A percentile compares a stretch with the other conserved stretches of the same genome.
Evolutionary conservation across 2,113 vertebrate species (phyloP).

Genomic region (Ovibos moschatus): DNA sequence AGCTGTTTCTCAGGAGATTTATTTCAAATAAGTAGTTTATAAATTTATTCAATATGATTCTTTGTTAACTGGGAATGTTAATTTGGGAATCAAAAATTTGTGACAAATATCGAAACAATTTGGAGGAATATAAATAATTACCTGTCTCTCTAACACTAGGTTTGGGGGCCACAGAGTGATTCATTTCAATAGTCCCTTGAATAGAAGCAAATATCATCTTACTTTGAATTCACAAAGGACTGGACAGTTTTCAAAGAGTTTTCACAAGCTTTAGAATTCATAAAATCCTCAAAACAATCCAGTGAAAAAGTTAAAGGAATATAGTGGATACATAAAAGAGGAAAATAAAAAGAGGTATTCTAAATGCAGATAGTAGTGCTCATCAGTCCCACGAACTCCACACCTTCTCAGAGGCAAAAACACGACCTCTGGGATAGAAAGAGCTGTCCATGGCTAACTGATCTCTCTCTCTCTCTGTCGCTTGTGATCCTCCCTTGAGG

Average conservation of each 20-base stretch:
- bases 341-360: background rate
- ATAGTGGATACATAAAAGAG: background rate
- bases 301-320: background rate
- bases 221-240: conserved; percentile 36
- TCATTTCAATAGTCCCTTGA: background rate
- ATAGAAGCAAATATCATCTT: background rate
- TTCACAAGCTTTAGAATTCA: conserved; percentile 32
- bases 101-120: conserved; percentile 25
- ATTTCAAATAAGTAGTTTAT: background rate
- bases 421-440: background rate
- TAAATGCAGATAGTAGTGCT: background rate
- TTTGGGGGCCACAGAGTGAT: background rate
- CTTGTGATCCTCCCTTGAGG: too few species aligned
- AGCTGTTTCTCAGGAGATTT: background rate
- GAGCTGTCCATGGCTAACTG: background rate
- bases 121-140: conserved; percentile 16
- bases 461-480: too few species aligned
- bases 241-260: conserved; percentile 16
- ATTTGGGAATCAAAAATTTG: background rate
- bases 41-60: background rate
- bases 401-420: background rate
- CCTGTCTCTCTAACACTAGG: background rate
- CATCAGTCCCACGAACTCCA: background rate
- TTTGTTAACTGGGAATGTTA: background rate
- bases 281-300: conserved; percentile 6